Conservation (phyloP, 2,888 invertebrate species). For the Sphaerophoria taeniata region DNA sequence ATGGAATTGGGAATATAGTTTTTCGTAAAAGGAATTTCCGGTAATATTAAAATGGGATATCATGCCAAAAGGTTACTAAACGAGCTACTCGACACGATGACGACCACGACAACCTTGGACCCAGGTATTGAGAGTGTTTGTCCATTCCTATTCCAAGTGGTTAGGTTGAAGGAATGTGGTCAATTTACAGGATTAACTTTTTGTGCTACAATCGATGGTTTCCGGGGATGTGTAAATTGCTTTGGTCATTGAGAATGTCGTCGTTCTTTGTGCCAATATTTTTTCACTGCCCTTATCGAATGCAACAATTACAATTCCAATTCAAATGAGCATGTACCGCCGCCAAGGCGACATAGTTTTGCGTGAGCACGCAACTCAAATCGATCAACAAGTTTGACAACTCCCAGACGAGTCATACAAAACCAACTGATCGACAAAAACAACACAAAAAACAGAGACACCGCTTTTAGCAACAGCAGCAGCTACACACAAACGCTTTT, state of each 20-base stretch:
- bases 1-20: slow-evolving; percentile 39
- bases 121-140: slow-evolving; percentile 7
- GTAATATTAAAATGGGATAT: slow-evolving; percentile 60
- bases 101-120: neutral
- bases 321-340: slow-evolving; percentile 58
- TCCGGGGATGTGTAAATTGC: slow-evolving; percentile 12
- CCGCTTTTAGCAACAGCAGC: slow-evolving; percentile 42
- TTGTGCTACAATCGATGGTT: neutral
- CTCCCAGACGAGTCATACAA: neutral
- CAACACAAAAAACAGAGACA: slow-evolving; percentile 35
- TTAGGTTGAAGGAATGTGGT: slow-evolving; percentile 9
- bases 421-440: slow-evolving; percentile 39
- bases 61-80: slow-evolving; percentile 18
- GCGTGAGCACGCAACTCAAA: slow-evolving; percentile 70
- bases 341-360: slow-evolving; percentile 57
- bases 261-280: neutral
- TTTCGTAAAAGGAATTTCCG: slow-evolving; percentile 63
- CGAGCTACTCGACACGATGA: slow-evolving; percentile 8
- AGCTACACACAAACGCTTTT: slow-evolving; percentile 47
- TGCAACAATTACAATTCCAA: slow-evolving; percentile 25
- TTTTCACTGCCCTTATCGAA: neutral
- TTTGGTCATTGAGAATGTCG: slow-evolving; percentile 18
- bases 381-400: slow-evolving; percentile 66
- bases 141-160: neutral
- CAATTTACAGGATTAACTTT: slow-evolving; percentile 62